A percentile compares a stretch with the other conserved stretches of the same genome.
Evolutionary conservation across 2,888 invertebrate species (phyloP).

Genomic region (Zaprionus bogoriensis): DNA sequence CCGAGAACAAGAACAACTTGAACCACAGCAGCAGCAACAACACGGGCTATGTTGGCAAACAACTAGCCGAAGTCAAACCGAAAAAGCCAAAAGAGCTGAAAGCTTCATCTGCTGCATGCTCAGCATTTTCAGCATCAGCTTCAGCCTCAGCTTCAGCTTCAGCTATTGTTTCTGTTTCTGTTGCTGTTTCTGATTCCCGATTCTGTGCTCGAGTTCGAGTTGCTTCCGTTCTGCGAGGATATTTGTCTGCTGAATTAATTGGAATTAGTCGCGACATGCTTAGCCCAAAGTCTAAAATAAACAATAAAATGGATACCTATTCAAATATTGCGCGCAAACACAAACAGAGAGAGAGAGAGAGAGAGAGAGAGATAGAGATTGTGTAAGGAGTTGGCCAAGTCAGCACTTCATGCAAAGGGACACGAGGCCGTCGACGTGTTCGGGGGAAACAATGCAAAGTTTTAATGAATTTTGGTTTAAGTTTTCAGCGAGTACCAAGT

Average conservation of each 20-base stretch:
- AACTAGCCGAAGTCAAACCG: slow-evolving; percentile 63
- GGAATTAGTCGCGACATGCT: slow-evolving; percentile 80
- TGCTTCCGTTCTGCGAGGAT: slow-evolving; percentile 71
- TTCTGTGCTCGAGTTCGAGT: slow-evolving; percentile 23
- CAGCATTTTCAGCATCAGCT: slow-evolving; percentile 53
- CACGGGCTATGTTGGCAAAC: slow-evolving; percentile 40
- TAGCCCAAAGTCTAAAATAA: slow-evolving; percentile 78
- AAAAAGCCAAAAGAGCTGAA: slow-evolving; percentile 43
- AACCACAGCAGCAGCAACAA: slow-evolving; percentile 12
- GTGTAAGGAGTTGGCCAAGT: slow-evolving; percentile 31
- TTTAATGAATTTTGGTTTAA: slow-evolving; percentile 79
- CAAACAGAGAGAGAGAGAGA: slow-evolving; percentile 25
- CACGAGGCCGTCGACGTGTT: slow-evolving; percentile 27
- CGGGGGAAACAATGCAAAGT: slow-evolving; percentile 70
- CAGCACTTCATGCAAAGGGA: slow-evolving; percentile 52
- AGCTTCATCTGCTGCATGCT: slow-evolving; percentile 48
- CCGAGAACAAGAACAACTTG: slow-evolving; percentile 12
- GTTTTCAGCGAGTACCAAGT: slow-evolving; percentile 71
- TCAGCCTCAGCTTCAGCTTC: not conserved
- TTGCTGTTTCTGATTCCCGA: not conserved
- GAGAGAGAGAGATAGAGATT: not conserved
- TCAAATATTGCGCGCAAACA: slow-evolving; percentile 66
- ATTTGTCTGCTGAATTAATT: slow-evolving; percentile 79
- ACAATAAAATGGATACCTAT: slow-evolving; percentile 78
- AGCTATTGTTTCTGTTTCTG: slow-evolving; percentile 4